A percentile compares a stretch with the other conserved stretches of the same genome.
Conservation (phyloP, 2,888 invertebrate species). For the Cremastobaeus sp. region DNA sequence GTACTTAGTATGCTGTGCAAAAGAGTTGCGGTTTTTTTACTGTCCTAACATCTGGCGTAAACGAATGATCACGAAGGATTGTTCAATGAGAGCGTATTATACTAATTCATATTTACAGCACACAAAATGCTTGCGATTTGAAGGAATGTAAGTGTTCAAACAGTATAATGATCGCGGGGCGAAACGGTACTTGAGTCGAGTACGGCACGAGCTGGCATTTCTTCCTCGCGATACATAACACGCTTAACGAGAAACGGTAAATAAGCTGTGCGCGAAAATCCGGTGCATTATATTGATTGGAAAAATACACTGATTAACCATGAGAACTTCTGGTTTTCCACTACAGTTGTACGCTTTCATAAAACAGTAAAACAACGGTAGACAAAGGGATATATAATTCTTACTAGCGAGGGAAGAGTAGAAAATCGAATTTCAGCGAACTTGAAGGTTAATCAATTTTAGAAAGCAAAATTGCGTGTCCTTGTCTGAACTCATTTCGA, state of each 20-base stretch:
- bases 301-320: conserved; percentile 36
- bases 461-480: too few species aligned
- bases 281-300: conserved; percentile 44
- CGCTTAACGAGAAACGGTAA: conserved; percentile 57
- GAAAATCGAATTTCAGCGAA: too few species aligned
- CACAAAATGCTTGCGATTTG: conserved; percentile 42
- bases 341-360: not conserved
- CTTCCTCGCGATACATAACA: conserved; percentile 40
- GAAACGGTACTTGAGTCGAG: conserved; percentile 56
- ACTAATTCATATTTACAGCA: conserved; percentile 44
- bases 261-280: conserved; percentile 47
- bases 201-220: conserved; percentile 57
- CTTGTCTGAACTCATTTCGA: too few species aligned
- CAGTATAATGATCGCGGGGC: conserved; percentile 48
- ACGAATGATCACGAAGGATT: conserved; percentile 29
- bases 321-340: conserved; percentile 4
- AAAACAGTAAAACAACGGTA: too few species aligned
- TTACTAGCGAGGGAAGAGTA: too few species aligned
- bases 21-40: too few species aligned
- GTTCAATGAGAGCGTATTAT: conserved; percentile 18
- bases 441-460: too few species aligned
- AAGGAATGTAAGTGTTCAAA: conserved; percentile 59
- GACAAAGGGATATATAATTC: too few species aligned
- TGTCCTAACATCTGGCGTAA: too few species aligned
- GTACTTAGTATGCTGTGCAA: too few species aligned